phyloP scores from a whole-genome alignment of 2,888 invertebrate genomes.

The Melinaea menophilus region DNA sequence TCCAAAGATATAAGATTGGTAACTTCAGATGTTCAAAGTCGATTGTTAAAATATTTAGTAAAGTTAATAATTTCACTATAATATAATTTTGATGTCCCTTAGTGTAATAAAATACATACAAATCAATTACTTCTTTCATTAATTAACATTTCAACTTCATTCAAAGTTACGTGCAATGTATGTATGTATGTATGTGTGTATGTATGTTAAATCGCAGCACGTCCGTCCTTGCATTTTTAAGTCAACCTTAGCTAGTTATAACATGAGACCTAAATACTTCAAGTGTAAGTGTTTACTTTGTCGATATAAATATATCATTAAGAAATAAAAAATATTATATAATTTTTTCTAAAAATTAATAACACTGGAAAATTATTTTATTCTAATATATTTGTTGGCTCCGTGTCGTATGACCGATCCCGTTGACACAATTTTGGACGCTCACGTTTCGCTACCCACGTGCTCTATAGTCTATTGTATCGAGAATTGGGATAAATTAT shows the following conservation, averaged over 20 bases:
- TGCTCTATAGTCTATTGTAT: slow-evolving; percentile 27
- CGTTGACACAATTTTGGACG: slow-evolving; percentile 26
- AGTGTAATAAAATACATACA: too few species aligned
- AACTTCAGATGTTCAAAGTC: too few species aligned
- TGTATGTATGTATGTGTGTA: too few species aligned
- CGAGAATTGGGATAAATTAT: slow-evolving; percentile 30
- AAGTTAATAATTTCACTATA: too few species aligned
- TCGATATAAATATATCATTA: too few species aligned
- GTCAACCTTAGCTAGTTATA: slow-evolving; percentile 15
- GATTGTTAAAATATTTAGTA: too few species aligned
- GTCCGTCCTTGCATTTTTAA: slow-evolving; percentile 22
- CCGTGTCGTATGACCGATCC: slow-evolving; percentile 9
- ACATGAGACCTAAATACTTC: slow-evolving; percentile 5
- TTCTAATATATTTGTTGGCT: not conserved
- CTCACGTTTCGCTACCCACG: slow-evolving; percentile 29
- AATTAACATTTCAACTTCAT: not conserved
- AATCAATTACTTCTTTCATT: not conserved
- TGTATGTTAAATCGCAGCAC: slow-evolving; percentile 8
- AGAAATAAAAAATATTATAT: too few species aligned
- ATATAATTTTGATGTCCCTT: too few species aligned
- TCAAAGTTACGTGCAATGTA: not conserved
- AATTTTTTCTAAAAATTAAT: too few species aligned
- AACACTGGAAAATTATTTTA: too few species aligned
- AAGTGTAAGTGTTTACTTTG: not conserved
- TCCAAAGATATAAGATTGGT: too few species aligned